These are phyloP conservation scores for Acridotheres tristis DNA, from an alignment of 2,797 vertebrate species.

Conservation along the genomic window DNA sequence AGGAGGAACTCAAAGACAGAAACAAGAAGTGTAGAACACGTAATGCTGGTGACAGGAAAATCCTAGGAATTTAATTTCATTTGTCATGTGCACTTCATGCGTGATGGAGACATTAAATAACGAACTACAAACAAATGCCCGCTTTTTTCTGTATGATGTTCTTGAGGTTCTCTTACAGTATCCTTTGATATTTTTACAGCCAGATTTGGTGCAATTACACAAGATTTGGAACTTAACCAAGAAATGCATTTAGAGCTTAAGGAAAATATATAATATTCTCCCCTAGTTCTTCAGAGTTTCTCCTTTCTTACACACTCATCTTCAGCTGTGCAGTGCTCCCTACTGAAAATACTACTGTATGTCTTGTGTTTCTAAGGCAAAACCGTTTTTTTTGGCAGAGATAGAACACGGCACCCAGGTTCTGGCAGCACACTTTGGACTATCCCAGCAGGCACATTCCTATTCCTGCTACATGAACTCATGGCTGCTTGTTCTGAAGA, in stretches of 20 bases:
- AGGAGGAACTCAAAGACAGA: not conserved
- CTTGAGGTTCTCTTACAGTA: not conserved
- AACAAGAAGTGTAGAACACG: not conserved
- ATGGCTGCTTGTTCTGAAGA: not conserved
- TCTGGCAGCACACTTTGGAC: not conserved
- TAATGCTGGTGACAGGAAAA: not conserved
- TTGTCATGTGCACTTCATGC: not conserved
- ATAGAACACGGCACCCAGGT: not conserved
- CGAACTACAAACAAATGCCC: not conserved
- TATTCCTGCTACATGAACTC: not conserved
- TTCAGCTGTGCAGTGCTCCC: not conserved
- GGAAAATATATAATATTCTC: not conserved
- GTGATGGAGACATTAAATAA: not conserved
- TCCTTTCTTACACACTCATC: not conserved
- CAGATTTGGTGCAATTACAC: not conserved
- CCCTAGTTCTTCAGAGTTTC: not conserved
- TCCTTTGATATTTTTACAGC: not conserved
- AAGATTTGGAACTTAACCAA: not conserved
- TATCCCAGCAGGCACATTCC: not conserved
- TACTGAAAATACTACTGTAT: not conserved
- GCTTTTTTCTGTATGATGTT: not conserved
- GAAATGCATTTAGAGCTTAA: not conserved
- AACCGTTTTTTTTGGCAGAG: not conserved
- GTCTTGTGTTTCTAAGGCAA: not conserved
- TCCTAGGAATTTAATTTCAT: not conserved